phyloP scores from a whole-genome alignment of 2,888 invertebrate genomes.

The Drosophila parthenogenetica region DNA sequence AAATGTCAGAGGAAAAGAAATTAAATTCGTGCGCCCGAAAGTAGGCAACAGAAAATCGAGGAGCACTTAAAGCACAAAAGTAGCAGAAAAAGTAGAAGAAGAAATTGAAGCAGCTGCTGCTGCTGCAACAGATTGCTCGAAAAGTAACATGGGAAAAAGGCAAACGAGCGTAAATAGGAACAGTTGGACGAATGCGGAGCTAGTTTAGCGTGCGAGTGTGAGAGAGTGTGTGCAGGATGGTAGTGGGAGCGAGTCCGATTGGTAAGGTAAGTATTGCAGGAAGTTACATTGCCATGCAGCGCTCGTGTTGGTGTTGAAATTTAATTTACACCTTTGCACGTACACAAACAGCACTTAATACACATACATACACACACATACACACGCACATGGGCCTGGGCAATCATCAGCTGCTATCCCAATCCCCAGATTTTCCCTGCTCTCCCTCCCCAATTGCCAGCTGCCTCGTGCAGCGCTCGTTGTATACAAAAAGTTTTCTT shows the following conservation, averaged over 20 bases:
- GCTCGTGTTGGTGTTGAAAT: slow-evolving; percentile 65
- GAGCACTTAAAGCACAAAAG: neutral
- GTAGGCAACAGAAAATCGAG: slow-evolving; percentile 27
- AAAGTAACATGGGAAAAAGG: slow-evolving; percentile 28
- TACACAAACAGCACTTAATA: slow-evolving; percentile 57
- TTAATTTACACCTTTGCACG: slow-evolving; percentile 81
- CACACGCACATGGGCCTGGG: slow-evolving; percentile 48
- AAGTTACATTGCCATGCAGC: slow-evolving; percentile 60
- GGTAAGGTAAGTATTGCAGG: neutral
- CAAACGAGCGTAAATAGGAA: slow-evolving; percentile 27
- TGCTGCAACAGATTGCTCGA: slow-evolving; percentile 46
- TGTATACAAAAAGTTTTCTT: slow-evolving; percentile 74
- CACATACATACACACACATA: slow-evolving; percentile 20
- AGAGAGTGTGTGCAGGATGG: neutral
- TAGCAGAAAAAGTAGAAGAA: neutral
- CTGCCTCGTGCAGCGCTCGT: slow-evolving; percentile 28
- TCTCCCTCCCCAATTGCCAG: neutral
- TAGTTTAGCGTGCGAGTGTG: neutral
- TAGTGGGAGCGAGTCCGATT: neutral
- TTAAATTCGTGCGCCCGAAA: slow-evolving; percentile 8
- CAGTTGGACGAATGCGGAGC: slow-evolving; percentile 19
- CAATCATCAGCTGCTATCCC: slow-evolving; percentile 54
- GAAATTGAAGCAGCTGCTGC: neutral
- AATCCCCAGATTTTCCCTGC: neutral
- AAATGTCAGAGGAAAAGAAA: slow-evolving; percentile 12